Evolutionary conservation across 2,113 vertebrate species (phyloP).

Genomic region (Istiophorus platypterus): DNA sequence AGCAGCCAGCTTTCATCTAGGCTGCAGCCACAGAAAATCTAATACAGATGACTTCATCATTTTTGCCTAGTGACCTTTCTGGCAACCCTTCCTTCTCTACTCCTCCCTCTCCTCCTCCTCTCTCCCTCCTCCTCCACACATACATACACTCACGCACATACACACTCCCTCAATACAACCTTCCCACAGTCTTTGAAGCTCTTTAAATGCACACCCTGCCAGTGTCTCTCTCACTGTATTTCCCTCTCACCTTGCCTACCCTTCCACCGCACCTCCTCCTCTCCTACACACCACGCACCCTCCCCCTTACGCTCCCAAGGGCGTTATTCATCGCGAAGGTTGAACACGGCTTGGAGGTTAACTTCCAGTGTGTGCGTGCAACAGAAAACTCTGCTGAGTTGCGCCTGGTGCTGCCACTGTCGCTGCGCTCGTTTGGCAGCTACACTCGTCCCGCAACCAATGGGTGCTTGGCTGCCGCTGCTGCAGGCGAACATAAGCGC

Average conservation of each 20-base stretch:
- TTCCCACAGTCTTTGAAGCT: slow-evolving; percentile 54
- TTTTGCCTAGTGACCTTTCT: slow-evolving; percentile 83
- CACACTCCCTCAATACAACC: slow-evolving; percentile 47
- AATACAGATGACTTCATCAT: slow-evolving; percentile 83
- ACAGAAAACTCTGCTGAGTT: slow-evolving; percentile 66
- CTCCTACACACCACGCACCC: slow-evolving; percentile 11
- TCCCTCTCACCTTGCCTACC: slow-evolving; percentile 54
- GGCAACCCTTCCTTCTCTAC: slow-evolving; percentile 62
- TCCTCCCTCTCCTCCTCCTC: slow-evolving; percentile 44
- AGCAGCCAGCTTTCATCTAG: slow-evolving; percentile 68
- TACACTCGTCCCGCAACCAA: slow-evolving; percentile 56
- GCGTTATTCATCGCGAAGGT: slow-evolving; percentile 62
- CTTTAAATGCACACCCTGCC: slow-evolving; percentile 56
- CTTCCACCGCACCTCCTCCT: slow-evolving; percentile 44
- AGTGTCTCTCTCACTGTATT: slow-evolving; percentile 43
- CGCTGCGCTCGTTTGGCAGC: slow-evolving; percentile 53
- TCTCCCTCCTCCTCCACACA: slow-evolving; percentile 21
- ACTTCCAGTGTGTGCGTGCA: slow-evolving; percentile 44
- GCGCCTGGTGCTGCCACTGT: slow-evolving; percentile 15
- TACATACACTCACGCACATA: slow-evolving; percentile 7
- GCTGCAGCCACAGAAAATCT: slow-evolving; percentile 77
- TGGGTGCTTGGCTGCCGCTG: slow-evolving; percentile 29
- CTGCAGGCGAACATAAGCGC: slow-evolving; percentile 49
- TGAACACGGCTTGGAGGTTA: slow-evolving; percentile 75
- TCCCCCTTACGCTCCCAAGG: slow-evolving; percentile 57